A percentile compares a stretch with the other conserved stretches of the same genome.
Evolutionary conservation across 2,888 invertebrate genomes (phyloP).

Genomic region (Agrotis clavis): DNA sequence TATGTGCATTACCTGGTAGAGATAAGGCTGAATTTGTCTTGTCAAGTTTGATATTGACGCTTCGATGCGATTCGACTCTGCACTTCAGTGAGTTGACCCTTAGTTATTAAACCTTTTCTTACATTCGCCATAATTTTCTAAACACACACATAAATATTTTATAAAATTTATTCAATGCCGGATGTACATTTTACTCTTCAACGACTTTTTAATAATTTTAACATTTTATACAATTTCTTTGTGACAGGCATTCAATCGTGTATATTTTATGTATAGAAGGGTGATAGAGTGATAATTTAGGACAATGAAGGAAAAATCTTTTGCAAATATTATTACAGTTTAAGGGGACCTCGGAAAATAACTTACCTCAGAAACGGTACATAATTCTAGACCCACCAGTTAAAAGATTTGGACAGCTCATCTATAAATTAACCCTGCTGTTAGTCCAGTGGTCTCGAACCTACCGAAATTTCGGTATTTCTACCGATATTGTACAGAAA

Average conservation of each 20-base stretch:
- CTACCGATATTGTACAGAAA: too few species aligned
- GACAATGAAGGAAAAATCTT: conserved; percentile 7
- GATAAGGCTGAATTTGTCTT: too few species aligned
- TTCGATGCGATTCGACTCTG: too few species aligned
- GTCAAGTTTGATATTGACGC: too few species aligned
- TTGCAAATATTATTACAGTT: background rate
- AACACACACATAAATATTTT: conserved; percentile 40
- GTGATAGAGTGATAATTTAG: conserved; percentile 4
- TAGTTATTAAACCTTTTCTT: background rate
- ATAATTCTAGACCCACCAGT: background rate
- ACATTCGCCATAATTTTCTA: conserved; percentile 27
- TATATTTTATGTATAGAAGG: conserved; percentile 24
- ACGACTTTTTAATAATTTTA: conserved; percentile 44
- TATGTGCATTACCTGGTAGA: too few species aligned
- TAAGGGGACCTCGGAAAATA: background rate
- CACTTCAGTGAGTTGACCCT: background rate
- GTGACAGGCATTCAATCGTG: conserved; percentile 25
- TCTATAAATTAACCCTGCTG: too few species aligned
- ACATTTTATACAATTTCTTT: conserved; percentile 46
- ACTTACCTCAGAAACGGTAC: background rate
- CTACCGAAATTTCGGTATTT: too few species aligned
- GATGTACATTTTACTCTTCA: conserved; percentile 26
- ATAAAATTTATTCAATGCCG: conserved; percentile 46
- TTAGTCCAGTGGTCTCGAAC: too few species aligned
- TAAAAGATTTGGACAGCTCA: background rate